Base-by-base conservation (phyloP, 2,113 vertebrate genomes). In the Mola mola region DNA sequence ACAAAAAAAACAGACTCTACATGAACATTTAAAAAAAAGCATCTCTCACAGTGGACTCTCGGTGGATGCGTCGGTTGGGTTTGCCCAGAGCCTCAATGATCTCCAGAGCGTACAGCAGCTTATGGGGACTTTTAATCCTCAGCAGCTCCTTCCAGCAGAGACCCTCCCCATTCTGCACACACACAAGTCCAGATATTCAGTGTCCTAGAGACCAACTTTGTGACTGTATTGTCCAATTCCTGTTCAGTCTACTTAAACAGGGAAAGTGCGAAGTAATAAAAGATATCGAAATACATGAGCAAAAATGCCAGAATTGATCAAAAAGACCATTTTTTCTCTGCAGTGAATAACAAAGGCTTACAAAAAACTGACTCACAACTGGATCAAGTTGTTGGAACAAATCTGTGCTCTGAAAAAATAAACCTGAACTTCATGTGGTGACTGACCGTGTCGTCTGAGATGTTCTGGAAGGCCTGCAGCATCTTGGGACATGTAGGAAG, bases 401-500 rank as follows among this genome's bases (percentile, higher is more conserved):
- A n/a, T n/a, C n/a, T n/a, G n/a, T n/a, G n/a, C n/a, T n/a, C n/a
- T n/a, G n/a, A n/a, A n/a, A n/a, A n/a, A n/a, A n/a, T n/a, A n/a
- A n/a, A n/a, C n/a, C n/a, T 40, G 16, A 38, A 17, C 10, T 15
- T 4, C 10, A 3, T 44, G 2, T 6, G 19, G 10, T 8, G 34
- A 75, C 85, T 91, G 28, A 98, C 97, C 91, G 95, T 91, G 57
- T 99, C 97, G 50, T 99, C 96, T 0, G 95, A 95, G 88, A 98
- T 97, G 90, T 92, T 98, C 87, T 99, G 97, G 91, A 99, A 99
- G 62, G 97, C 97, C 89, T 93, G 96, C 64, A 99, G 88, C 97
- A 99, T 99, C 86, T 97, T 99, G 82, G 97, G 97, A 87, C 97
- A 99, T 0, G 97, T 99, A 47, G 97, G 97, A 46, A 99, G 93